A percentile compares a stretch with the other conserved stretches of the same genome.
Conservation (phyloP, 2,888 invertebrate genomes). For the Caenorhabditis becei region DNA sequence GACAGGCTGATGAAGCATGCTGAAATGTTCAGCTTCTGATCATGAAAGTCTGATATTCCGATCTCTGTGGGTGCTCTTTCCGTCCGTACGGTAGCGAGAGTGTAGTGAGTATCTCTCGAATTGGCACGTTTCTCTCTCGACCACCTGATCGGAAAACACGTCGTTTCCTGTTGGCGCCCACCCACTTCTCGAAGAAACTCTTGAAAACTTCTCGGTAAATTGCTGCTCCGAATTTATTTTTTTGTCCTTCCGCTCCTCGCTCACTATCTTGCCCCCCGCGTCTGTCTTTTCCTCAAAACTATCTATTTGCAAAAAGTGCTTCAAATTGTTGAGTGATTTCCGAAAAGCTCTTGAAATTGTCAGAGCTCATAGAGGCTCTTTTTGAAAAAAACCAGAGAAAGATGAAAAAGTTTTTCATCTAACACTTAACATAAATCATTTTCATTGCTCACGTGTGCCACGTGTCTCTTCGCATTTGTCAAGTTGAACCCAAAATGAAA, state of each 20-base stretch:
- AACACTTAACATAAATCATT: constrained; percentile 1
- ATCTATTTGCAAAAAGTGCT: constrained; percentile 62
- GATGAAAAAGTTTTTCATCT: constrained; percentile 13
- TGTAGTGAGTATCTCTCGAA: neutral
- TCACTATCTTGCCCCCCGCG: constrained; percentile 5
- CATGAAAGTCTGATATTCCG: neutral
- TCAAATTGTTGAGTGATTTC: constrained; percentile 63
- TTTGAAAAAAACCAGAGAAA: constrained; percentile 12
- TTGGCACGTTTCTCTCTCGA: constrained; percentile 33
- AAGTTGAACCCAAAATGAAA: neutral
- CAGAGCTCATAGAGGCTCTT: neutral
- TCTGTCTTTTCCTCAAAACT: constrained; percentile 42
- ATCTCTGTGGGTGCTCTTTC: neutral
- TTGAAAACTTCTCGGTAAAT: constrained; percentile 62
- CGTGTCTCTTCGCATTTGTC: constrained; percentile 5
- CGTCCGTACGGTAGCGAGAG: neutral
- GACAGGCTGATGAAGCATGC: too few relatives aligned
- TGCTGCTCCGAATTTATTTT: constrained; percentile 39
- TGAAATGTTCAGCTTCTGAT: too few relatives aligned
- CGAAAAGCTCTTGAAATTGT: constrained; percentile 65
- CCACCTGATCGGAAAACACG: constrained; percentile 54
- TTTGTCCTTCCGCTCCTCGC: constrained; percentile 4
- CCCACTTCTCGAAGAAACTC: constrained; percentile 59
- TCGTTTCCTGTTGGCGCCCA: constrained; percentile 48
- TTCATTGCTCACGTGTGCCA: constrained; percentile 32